phyloP scores from a whole-genome alignment of 1,140 invertebrate genomes.

The Drosophila sproati region DNA sequence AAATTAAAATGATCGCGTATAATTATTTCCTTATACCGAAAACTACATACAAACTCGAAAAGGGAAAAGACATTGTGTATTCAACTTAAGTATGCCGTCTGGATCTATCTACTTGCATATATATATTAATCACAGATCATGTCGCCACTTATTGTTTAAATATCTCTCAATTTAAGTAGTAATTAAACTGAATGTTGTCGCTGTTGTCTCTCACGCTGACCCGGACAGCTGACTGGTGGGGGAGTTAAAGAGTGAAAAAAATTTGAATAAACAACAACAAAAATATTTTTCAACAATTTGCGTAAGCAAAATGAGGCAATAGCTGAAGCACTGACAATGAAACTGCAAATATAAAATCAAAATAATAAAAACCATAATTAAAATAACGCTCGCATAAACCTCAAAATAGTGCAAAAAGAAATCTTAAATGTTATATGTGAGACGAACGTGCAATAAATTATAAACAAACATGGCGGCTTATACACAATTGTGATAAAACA shows the following conservation, averaged over 20 bases:
- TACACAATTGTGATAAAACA: slow-evolving; percentile 47
- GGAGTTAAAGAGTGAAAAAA: background rate
- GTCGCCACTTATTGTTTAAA: slow-evolving; percentile 30
- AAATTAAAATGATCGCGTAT: too few relatives aligned
- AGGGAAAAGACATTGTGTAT: too few relatives aligned
- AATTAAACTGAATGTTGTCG: slow-evolving; percentile 38
- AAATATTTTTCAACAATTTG: slow-evolving; percentile 23
- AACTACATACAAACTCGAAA: too few relatives aligned
- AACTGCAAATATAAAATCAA: slow-evolving; percentile 34
- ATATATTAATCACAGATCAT: background rate
- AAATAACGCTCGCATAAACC: slow-evolving; percentile 54
- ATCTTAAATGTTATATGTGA: slow-evolving; percentile 24
- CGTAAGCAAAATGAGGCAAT: slow-evolving; percentile 56
- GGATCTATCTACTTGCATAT: background rate
- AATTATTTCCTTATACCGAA: too few relatives aligned
- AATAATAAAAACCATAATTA: slow-evolving; percentile 56
- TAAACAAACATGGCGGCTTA: slow-evolving; percentile 45
- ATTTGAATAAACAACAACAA: slow-evolving; percentile 4
- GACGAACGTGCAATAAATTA: slow-evolving; percentile 59
- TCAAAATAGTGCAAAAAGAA: slow-evolving; percentile 15
- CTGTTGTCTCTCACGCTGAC: slow-evolving; percentile 22
- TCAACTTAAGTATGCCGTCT: too few relatives aligned
- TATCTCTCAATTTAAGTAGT: slow-evolving; percentile 31
- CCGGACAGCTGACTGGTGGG: slow-evolving; percentile 5
- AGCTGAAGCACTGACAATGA: slow-evolving; percentile 69